Base-by-base conservation (phyloP, 2,797 vertebrate species). In the Momotus momota region DNA sequence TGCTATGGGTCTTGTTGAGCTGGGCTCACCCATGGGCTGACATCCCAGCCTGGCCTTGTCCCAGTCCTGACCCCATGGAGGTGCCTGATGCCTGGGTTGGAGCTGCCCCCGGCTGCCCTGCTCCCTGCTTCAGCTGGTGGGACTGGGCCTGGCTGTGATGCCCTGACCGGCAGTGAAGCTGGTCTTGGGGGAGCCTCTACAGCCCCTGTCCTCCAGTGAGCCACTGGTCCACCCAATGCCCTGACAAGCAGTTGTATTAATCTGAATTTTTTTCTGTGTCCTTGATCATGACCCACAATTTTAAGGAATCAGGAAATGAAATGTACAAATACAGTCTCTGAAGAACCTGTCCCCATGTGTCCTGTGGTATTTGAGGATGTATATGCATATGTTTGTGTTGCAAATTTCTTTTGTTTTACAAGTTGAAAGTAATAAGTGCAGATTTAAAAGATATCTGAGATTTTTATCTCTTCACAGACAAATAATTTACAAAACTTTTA, bases 351-450 rank as follows among this genome's bases (percentile, higher is more conserved):
- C 74, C 10, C 40, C 16, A 2, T 4, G 10, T 35, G 45, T 48
- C 61, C 22, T 73, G 14, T 35, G 21, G 16, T 64, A 12, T 35
- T 35, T 64, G 61, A 74, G 52, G 31, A 43, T 2, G 5, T 9
- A 18, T 0, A 0, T 1, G 0, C 10, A 7, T 12, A 19, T 57
- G 55, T 12, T 7, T 41, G 41, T 41, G 41, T 41, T 15, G 15
- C 15, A 41, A 41, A 41, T 41, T 41, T 41, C 8, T 51, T 55
- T 14, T 6, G 9, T 29, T 5, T 66, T 73, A 20, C 12, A n/a
- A 61, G 14, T 8, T 81, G 54, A 75, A 80, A 80, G 29, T n/a
- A 74, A 66, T 6, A 4, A 1, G 0, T 4, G 6, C 41, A 46
- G 12, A 58, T 35, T 49, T 18, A 65, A 27, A 91, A 93, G 88